Conservation (phyloP, 1,140 invertebrate genomes). For the Mercenaria mercenaria region DNA sequence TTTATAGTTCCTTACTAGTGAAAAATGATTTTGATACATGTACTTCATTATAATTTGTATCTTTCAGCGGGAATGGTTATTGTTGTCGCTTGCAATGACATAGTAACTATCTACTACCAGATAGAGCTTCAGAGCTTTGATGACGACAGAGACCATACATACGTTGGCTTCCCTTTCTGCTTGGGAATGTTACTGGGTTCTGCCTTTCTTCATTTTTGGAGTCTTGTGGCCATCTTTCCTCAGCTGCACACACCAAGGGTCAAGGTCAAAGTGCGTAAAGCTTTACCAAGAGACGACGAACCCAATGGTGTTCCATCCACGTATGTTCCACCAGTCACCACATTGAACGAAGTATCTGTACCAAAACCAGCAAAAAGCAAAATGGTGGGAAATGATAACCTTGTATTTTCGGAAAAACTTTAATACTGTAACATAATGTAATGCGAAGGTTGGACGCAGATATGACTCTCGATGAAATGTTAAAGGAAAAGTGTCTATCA, state of each 20-base stretch:
- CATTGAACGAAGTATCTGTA: background rate
- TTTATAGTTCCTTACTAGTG: too few relatives aligned
- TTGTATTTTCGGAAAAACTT: slow-evolving; percentile 14
- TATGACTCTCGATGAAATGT: too few relatives aligned
- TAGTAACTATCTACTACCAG: background rate
- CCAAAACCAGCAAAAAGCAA: too few relatives aligned
- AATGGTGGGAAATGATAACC: background rate
- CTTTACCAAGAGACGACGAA: background rate
- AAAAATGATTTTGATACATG: too few relatives aligned
- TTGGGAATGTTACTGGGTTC: background rate
- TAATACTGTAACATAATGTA: background rate
- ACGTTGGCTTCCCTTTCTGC: slow-evolving; percentile 27
- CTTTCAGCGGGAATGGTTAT: slow-evolving; percentile 27
- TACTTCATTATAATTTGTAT: background rate
- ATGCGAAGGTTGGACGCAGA: too few relatives aligned
- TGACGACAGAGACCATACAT: background rate
- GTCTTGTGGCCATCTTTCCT: background rate
- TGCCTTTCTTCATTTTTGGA: background rate
- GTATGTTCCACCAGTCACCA: background rate
- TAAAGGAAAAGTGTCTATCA: too few relatives aligned
- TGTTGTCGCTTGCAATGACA: background rate
- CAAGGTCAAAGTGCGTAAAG: background rate
- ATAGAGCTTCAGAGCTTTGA: background rate
- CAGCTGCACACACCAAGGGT: background rate
- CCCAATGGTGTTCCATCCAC: background rate